Conservation (phyloP, 2,888 invertebrate species). For the Agrotis puta region DNA sequence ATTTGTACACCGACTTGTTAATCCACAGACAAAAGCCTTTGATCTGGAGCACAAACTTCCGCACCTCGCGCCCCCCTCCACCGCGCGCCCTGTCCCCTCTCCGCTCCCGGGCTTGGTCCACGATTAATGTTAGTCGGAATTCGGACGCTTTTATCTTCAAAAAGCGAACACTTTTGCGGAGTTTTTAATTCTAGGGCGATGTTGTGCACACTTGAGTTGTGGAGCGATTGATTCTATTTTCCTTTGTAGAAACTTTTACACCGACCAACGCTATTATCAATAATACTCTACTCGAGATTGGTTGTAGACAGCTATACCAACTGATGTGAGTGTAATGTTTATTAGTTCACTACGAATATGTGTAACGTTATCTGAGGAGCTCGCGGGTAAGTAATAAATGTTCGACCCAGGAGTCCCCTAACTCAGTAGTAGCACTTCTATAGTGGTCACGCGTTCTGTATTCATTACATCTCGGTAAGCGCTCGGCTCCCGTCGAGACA, state of each 20-base stretch:
- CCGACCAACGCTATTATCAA: background rate
- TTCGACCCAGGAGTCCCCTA: no score
- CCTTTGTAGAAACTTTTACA: background rate
- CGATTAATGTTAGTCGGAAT: conserved; percentile 71
- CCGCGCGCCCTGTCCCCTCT: background rate
- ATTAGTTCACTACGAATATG: background rate
- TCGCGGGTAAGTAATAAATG: no score
- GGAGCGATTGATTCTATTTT: conserved; percentile 46
- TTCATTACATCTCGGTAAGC: conserved; percentile 21
- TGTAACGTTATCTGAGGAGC: background rate
- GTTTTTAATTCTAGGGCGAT: conserved; percentile 64
- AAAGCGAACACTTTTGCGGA: conserved; percentile 67
- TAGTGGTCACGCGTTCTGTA: conserved; percentile 18
- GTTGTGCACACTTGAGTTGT: conserved; percentile 34
- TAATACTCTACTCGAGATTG: background rate
- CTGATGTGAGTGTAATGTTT: background rate
- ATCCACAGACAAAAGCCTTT: conserved; percentile 83
- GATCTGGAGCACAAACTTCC: conserved; percentile 79
- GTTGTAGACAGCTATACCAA: background rate
- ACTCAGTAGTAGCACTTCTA: no score
- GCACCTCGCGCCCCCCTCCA: conserved; percentile 24
- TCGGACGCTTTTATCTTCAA: conserved; percentile 73
- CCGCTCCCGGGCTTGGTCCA: conserved; percentile 7
- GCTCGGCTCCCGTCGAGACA: background rate
- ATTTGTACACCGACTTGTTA: conserved; percentile 78